Percentiles rank a stretch among this genome's conserved stretches.
phyloP scores from a whole-genome alignment of 2,888 invertebrate species.

The Sarcophaga rosellei region DNA sequence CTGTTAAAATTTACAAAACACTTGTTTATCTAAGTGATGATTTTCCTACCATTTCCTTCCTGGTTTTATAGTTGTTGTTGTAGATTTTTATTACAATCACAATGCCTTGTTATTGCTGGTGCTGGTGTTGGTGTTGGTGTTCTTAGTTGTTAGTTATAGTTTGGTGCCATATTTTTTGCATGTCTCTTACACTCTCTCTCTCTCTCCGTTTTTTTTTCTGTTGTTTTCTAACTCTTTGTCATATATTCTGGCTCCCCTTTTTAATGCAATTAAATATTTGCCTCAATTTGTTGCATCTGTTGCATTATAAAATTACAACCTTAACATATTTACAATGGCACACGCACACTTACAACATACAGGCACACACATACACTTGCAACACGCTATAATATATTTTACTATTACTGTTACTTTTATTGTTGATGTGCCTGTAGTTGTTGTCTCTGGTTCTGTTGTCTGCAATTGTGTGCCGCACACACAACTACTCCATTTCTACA shows the following conservation, averaged over 20 bases:
- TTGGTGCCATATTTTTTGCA: slow-evolving; percentile 26
- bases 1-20: slow-evolving; percentile 52
- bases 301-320: slow-evolving; percentile 62
- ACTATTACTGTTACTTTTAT: neutral
- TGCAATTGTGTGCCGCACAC: no score
- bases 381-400: neutral
- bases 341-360: neutral
- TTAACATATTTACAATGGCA: slow-evolving; percentile 42
- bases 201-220: neutral
- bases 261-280: slow-evolving; percentile 63
- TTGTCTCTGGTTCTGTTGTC: neutral
- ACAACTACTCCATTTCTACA: no score
- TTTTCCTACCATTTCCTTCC: slow-evolving; percentile 44
- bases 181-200: neutral
- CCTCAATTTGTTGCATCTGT: slow-evolving; percentile 65
- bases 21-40: slow-evolving; percentile 58
- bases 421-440: neutral
- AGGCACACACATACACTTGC: neutral
- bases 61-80: neutral
- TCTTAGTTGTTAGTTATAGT: neutral
- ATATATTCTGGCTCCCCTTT: neutral
- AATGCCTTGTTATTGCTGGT: neutral
- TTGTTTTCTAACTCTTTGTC: neutral
- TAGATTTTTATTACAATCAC: no score
- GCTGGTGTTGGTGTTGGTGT: neutral